Percentiles rank a stretch among this genome's conserved stretches.
Conservation (phyloP, 2,888 invertebrate genomes). For the Embidobia sp. region DNA sequence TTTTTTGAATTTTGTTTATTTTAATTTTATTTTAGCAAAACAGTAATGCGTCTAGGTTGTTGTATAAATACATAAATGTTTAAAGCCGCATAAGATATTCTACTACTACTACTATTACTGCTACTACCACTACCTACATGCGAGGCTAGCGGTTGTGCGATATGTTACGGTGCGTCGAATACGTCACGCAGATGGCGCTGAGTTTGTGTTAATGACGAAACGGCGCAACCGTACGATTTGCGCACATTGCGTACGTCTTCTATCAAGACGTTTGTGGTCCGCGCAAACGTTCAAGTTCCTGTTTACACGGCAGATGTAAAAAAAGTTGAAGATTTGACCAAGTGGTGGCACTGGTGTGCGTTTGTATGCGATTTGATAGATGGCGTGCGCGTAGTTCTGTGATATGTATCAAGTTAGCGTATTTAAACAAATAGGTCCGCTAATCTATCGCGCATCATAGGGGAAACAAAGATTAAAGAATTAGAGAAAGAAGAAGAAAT, state of each 20-base stretch:
- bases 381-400: slow-evolving; percentile 82
- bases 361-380: slow-evolving; percentile 73
- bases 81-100: slow-evolving; percentile 70
- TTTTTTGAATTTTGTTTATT: slow-evolving; percentile 49
- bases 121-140: slow-evolving; percentile 67
- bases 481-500: background rate
- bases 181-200: slow-evolving; percentile 24
- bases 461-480: slow-evolving; percentile 67
- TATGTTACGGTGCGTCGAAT: slow-evolving; percentile 55
- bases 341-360: slow-evolving; percentile 24
- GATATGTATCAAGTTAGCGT: slow-evolving; percentile 82
- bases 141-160: slow-evolving; percentile 68
- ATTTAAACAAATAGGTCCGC: slow-evolving; percentile 76
- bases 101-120: slow-evolving; percentile 62
- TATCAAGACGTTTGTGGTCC: slow-evolving; percentile 63
- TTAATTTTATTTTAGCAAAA: slow-evolving; percentile 63
- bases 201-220: background rate
- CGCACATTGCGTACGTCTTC: slow-evolving; percentile 76
- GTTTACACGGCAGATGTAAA: slow-evolving; percentile 5
- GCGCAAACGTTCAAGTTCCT: slow-evolving; percentile 19
- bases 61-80: slow-evolving; percentile 70
- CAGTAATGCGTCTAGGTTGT: slow-evolving; percentile 69
- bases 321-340: background rate
- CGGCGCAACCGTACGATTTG: slow-evolving; percentile 72
- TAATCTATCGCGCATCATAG: slow-evolving; percentile 75